Base-by-base conservation (phyloP, 30 jellyfish, hydroid and myxozoan species). In the Aurelia sp. region DNA sequence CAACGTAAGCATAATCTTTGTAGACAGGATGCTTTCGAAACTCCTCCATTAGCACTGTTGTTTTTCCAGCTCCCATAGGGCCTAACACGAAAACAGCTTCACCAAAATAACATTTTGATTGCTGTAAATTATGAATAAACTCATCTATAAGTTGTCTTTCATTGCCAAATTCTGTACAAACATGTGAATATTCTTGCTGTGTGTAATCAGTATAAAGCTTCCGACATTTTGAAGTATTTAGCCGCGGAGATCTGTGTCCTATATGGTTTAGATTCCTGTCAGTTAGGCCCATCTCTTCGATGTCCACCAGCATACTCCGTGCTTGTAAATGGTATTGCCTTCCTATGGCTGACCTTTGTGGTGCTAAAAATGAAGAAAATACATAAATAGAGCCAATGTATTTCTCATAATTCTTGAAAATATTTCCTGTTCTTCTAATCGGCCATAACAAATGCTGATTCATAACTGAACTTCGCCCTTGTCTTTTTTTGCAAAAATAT, bases 41-140 rank as follows among this genome's bases (percentile, higher is more conserved):
- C 19, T 86, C 95, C 21, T 79, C 87, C 18, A 85, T 44, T 5
- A 96, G 87, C 15, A 86, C 85, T 20, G 97, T 90, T 5, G 98
- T 74, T 67, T 96, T 96, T 2, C 99, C 99, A 22, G 98, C 93
- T 17, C 99, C 98, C 99, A 96, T 96, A 13, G 99, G 96, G 15
- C 99, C 99, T 21, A 96, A 80, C 31, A 96, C 96, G 77, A 96
- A 96, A 59, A 96, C 90, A 20, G 99, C 99, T 65, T 84, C 96
- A 20, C 85, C 86, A 69, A 7, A 85, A 51, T 80, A 35, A 17
- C 53, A 62, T 62, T 84, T 84, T 61, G 88, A 57, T 13, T 72
- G 40, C 88, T 16, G 21, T 67, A 70, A 61, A 19, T 60, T 72
- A 3, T 77, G 69, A 47, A 84, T 84, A 86, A 86, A 84, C 35